A percentile compares a stretch with the other conserved stretches of the same genome.
Evolutionary conservation across 2,888 invertebrate genomes (phyloP).

Genomic region (Periphyllus acericola): DNA sequence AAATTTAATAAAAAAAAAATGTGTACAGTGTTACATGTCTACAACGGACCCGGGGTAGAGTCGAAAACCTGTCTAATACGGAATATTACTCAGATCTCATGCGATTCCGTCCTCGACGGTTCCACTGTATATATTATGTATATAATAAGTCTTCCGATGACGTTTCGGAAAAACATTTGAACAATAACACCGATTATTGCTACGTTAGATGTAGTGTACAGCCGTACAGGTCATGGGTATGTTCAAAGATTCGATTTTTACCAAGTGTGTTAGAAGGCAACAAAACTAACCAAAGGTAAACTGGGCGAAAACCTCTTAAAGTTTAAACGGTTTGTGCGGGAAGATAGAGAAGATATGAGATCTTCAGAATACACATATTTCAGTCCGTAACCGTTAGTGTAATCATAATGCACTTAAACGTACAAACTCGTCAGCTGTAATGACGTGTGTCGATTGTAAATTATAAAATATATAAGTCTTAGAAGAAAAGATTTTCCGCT

Average conservation of each 20-base stretch:
- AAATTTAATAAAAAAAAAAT: background rate
- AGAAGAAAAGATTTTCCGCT: slow-evolving; percentile 25
- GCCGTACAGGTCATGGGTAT: background rate
- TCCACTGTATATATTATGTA: too few relatives aligned
- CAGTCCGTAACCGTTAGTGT: slow-evolving; percentile 2
- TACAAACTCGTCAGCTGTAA: slow-evolving; percentile 15
- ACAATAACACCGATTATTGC: too few relatives aligned
- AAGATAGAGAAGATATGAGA: background rate
- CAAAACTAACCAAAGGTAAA: slow-evolving; percentile 14
- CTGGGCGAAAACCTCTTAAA: background rate
- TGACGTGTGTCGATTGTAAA: slow-evolving; percentile 19
- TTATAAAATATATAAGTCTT: slow-evolving; percentile 24
- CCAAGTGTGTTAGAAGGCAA: background rate
- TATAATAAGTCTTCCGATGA: too few relatives aligned
- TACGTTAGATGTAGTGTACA: too few relatives aligned
- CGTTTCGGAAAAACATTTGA: too few relatives aligned
- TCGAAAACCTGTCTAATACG: too few relatives aligned
- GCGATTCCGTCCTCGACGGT: too few relatives aligned
- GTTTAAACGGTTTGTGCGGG: background rate
- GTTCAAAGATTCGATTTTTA: background rate
- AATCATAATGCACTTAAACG: slow-evolving; percentile 42
- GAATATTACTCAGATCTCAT: too few relatives aligned
- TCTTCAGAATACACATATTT: background rate
- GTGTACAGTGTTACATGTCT: too few relatives aligned
- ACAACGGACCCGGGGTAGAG: too few relatives aligned